Percentiles rank a stretch among this genome's conserved stretches.
These are phyloP conservation scores for Rattus rattus DNA, from an alignment of 2,113 vertebrate genomes.

Conservation along the genomic window DNA sequence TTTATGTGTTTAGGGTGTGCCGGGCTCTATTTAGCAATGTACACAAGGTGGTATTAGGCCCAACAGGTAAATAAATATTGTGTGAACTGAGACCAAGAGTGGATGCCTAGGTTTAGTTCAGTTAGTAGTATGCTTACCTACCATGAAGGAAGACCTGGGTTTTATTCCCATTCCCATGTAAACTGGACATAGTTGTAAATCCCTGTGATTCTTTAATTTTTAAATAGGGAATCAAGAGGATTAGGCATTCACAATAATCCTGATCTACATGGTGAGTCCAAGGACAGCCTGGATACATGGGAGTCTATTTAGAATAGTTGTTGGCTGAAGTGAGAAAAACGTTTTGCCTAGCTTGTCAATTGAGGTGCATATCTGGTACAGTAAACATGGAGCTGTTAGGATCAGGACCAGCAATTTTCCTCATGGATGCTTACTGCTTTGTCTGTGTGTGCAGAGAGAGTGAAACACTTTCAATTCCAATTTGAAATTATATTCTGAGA, in stretches of 20 bases:
- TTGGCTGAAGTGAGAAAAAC: not conserved
- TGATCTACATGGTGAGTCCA: not conserved
- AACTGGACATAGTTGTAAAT: not conserved
- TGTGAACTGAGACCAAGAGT: accelerated
- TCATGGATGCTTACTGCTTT: accelerated
- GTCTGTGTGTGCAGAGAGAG: accelerated
- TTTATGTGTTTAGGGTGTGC: not conserved
- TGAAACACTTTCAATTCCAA: too few relatives aligned
- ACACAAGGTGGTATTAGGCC: accelerated
- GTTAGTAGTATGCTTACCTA: not conserved
- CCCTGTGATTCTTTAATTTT: not conserved
- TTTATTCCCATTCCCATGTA: not conserved
- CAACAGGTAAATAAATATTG: accelerated
- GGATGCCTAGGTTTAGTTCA: not conserved
- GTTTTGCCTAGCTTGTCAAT: too few relatives aligned
- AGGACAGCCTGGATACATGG: not conserved
- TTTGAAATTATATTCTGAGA: not conserved
- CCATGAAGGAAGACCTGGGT: not conserved
- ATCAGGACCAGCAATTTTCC: accelerated
- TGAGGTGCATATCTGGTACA: not conserved
- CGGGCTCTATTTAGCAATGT: not conserved
- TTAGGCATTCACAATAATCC: not conserved
- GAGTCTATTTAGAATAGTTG: not conserved
- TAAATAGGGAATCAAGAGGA: not conserved
- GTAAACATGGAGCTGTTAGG: accelerated